Evolutionary conservation across 92 coral and sea anemone genomes (phyloP).

Genomic region (Epizoanthus ramosus): DNA sequence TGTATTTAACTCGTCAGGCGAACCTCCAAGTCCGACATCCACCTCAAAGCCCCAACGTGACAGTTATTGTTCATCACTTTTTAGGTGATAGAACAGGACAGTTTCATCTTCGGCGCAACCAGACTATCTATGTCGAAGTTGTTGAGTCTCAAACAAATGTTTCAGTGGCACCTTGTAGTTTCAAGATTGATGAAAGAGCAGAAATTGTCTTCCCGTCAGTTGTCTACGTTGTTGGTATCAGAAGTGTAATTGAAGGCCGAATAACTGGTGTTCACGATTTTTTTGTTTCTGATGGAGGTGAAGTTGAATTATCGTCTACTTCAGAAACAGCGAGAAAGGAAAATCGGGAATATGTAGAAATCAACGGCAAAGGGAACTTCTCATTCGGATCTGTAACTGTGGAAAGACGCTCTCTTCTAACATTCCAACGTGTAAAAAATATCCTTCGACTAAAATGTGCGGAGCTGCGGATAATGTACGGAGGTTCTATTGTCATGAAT

Average conservation of each 20-base stretch:
- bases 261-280: constrained; percentile 74
- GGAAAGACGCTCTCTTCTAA: constrained; percentile 51
- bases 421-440: constrained; percentile 49
- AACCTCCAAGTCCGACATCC: constrained; percentile 65
- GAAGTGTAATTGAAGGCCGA: constrained; percentile 66
- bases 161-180: constrained; percentile 71
- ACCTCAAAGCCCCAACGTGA: constrained; percentile 58
- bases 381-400: constrained; percentile 68
- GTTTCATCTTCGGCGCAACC: constrained; percentile 65
- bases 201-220: constrained; percentile 70
- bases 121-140: constrained; percentile 72
- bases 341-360: constrained; percentile 62
- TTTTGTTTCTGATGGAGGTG: constrained; percentile 53
- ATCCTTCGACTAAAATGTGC: constrained; percentile 55
- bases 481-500: constrained; percentile 60
- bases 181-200: constrained; percentile 62
- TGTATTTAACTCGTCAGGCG: constrained; percentile 56
- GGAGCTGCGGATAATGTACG: constrained; percentile 60
- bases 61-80: constrained; percentile 71
- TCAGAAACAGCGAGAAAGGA: constrained; percentile 70
- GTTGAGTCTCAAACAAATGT: constrained; percentile 72
- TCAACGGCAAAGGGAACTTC: constrained; percentile 64
- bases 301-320: constrained; percentile 60
- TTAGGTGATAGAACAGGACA: constrained; percentile 77
- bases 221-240: constrained; percentile 56